A percentile compares a stretch with the other conserved stretches of the same genome.
Evolutionary conservation across 92 coral and sea anemone genomes (phyloP).

Genomic region (Pocillopora meandrina): DNA sequence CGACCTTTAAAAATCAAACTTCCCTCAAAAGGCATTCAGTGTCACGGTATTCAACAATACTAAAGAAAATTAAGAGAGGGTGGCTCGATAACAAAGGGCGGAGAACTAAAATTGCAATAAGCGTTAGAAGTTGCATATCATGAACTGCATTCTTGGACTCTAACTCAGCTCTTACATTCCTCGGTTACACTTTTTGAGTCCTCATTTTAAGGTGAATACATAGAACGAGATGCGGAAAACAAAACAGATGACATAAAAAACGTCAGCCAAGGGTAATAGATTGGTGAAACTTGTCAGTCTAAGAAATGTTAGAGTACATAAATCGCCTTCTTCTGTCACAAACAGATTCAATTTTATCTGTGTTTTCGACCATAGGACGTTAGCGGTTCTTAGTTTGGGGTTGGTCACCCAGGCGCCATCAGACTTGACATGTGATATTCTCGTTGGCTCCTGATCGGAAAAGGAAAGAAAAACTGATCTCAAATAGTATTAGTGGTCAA

Average conservation of each 20-base stretch:
- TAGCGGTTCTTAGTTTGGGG: neutral
- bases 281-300: too few species aligned
- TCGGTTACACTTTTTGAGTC: too few species aligned
- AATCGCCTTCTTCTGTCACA: too few species aligned
- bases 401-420: neutral
- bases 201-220: too few species aligned
- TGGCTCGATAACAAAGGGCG: neutral
- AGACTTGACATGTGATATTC: conserved; percentile 6
- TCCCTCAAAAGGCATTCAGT: neutral
- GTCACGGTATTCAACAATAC: neutral
- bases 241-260: too few species aligned
- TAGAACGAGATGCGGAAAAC: too few species aligned
- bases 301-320: too few species aligned
- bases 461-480: conserved; percentile 30
- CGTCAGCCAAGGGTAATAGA: too few species aligned
- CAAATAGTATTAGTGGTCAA: conserved; percentile 1
- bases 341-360: too few species aligned
- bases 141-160: too few species aligned
- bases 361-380: neutral
- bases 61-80: neutral
- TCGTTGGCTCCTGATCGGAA: conserved; percentile 38
- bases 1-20: neutral
- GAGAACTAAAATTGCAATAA: neutral
- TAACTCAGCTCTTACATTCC: too few species aligned
- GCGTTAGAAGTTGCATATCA: too few species aligned